Evolutionary conservation across 2,888 invertebrate species (phyloP).

Genomic region (Mycalesis mineus): DNA sequence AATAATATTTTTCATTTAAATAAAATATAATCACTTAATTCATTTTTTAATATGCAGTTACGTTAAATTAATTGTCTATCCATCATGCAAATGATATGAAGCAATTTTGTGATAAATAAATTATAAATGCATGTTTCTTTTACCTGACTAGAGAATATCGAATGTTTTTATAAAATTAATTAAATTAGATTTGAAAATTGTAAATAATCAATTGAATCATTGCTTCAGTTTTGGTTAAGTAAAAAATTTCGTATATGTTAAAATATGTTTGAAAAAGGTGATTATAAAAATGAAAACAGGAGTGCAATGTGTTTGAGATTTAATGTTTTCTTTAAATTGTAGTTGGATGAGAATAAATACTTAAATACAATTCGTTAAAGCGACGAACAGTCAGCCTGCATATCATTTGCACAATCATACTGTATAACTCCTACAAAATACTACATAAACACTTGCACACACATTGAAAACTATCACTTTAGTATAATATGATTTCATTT

Average conservation of each 20-base stretch:
- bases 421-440: neutral
- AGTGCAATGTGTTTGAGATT: neutral
- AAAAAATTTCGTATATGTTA: too few species aligned
- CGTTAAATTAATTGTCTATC: slow-evolving; percentile 43
- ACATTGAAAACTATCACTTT: neutral
- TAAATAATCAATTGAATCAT: too few species aligned
- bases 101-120: slow-evolving; percentile 47
- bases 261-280: neutral
- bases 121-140: slow-evolving; percentile 68
- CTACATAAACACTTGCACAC: neutral
- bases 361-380: slow-evolving; percentile 27
- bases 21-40: slow-evolving; percentile 29
- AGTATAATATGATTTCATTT: neutral
- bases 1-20: neutral
- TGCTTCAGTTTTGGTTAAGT: too few species aligned
- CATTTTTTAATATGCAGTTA: slow-evolving; percentile 29
- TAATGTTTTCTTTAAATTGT: slow-evolving; percentile 2
- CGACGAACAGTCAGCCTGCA: slow-evolving; percentile 28
- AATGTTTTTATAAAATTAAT: slow-evolving; percentile 28
- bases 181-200: neutral
- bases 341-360: slow-evolving; percentile 15
- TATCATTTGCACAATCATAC: slow-evolving; percentile 25
- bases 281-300: neutral
- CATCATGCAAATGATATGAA: slow-evolving; percentile 69
- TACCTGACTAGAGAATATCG: slow-evolving; percentile 72